phyloP scores from a whole-genome alignment of 2,888 invertebrate species.

The Listrodromus nycthemerus region DNA sequence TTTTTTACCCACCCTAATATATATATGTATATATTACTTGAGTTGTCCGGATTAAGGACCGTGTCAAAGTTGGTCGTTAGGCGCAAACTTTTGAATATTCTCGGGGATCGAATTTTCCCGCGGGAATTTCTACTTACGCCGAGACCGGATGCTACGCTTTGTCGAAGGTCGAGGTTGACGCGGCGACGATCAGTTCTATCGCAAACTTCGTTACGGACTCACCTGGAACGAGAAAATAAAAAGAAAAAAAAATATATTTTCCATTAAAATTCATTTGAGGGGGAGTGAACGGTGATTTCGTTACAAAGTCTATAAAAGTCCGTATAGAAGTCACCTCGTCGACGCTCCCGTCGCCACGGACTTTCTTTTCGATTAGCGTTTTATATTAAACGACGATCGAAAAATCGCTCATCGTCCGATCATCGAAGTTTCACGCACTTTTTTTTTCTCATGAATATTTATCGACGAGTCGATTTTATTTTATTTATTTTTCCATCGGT shows the following conservation, averaged over 20 bases:
- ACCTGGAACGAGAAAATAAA: conserved; percentile 59
- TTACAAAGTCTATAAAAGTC: conserved; percentile 65
- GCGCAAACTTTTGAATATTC: conserved; percentile 38
- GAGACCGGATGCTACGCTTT: not conserved
- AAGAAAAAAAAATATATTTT: conserved; percentile 30
- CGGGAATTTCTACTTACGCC: not conserved
- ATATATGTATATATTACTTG: not conserved
- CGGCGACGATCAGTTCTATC: conserved; percentile 19
- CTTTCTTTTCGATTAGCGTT: conserved; percentile 50
- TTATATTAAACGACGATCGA: conserved; percentile 61
- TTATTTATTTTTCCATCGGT: not conserved
- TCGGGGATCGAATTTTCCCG: conserved; percentile 40
- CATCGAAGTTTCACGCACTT: conserved; percentile 40
- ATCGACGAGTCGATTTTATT: conserved; percentile 6
- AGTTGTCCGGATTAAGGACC: conserved; percentile 15
- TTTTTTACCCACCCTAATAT: no score
- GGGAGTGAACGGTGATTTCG: conserved; percentile 48
- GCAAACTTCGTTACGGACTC: conserved; percentile 51
- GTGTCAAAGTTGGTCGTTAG: conserved; percentile 32
- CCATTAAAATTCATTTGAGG: conserved; percentile 62
- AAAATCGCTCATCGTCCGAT: conserved; percentile 54
- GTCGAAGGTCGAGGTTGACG: not conserved
- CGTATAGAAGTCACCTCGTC: conserved; percentile 64
- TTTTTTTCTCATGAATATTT: conserved; percentile 53
- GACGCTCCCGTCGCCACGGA: conserved; percentile 29